phyloP scores from a whole-genome alignment of 2,888 invertebrate genomes.

The Oeneis ivallda region DNA sequence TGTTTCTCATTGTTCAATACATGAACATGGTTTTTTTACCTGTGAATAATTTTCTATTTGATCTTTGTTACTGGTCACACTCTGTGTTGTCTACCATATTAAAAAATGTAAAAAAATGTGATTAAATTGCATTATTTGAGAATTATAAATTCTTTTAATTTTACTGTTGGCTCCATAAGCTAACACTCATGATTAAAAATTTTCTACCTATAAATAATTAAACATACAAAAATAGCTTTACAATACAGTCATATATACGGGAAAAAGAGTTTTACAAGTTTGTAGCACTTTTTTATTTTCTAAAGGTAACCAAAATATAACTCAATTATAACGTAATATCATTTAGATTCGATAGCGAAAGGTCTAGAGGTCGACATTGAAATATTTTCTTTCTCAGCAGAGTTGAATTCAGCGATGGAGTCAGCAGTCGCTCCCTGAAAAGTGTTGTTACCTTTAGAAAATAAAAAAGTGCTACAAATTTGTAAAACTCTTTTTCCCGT shows the following conservation, averaged over 20 bases:
- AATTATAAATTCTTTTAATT: too few relatives aligned
- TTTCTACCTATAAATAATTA: not conserved
- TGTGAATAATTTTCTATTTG: too few relatives aligned
- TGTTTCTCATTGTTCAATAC: too few relatives aligned
- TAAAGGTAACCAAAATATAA: not conserved
- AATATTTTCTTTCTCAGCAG: not conserved
- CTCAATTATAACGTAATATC: conserved; percentile 8
- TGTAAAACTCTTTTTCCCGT: not conserved
- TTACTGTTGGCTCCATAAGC: too few relatives aligned
- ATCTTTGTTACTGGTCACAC: too few relatives aligned
- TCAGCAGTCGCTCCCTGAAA: not conserved
- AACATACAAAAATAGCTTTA: not conserved
- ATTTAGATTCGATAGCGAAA: not conserved
- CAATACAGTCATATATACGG: not conserved
- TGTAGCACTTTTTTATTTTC: not conserved
- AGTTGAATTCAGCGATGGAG: too few relatives aligned
- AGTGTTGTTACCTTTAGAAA: too few relatives aligned
- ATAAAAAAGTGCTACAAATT: not conserved
- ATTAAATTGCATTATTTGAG: too few relatives aligned
- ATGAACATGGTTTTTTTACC: too few relatives aligned
- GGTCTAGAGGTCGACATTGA: not conserved
- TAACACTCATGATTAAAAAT: too few relatives aligned
- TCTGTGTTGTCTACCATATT: too few relatives aligned
- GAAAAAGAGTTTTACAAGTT: not conserved
- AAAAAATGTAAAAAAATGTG: too few relatives aligned